A percentile compares a stretch with the other conserved stretches of the same genome.
Evolutionary conservation across 2,113 vertebrate species (phyloP).

Genomic region (Indicator indicator): DNA sequence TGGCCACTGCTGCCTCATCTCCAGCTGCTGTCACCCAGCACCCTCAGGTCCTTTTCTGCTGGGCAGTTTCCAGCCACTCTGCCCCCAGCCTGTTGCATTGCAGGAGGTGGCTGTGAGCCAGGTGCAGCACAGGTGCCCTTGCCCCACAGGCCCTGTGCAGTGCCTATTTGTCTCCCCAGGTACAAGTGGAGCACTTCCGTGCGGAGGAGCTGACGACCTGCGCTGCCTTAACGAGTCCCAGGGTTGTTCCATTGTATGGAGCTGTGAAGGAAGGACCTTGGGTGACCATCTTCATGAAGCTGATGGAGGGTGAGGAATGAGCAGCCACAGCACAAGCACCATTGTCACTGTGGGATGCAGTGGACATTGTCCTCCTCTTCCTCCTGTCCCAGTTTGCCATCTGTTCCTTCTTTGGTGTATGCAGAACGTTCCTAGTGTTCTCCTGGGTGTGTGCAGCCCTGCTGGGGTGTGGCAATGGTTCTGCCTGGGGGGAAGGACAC

Average conservation of each 20-base stretch:
- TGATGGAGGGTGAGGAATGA: slow-evolving; percentile 84
- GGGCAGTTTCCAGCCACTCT: neutral
- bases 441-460: neutral
- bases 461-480: neutral
- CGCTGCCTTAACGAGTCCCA: slow-evolving; percentile 84
- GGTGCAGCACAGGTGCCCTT: neutral
- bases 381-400: neutral
- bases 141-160: rapidly evolving
- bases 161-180: slow-evolving; percentile 67
- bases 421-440: neutral
- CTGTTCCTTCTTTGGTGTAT: neutral
- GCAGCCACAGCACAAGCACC: neutral
- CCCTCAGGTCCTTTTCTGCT: neutral
- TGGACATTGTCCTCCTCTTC: neutral
- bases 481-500: neutral
- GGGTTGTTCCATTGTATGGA: slow-evolving; percentile 90
- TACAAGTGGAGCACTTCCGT: slow-evolving; percentile 85
- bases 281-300: slow-evolving; percentile 92
- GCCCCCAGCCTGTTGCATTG: neutral
- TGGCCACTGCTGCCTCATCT: too few species aligned
- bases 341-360: neutral
- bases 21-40: too few species aligned
- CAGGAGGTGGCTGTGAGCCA: neutral
- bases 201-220: slow-evolving; percentile 92
- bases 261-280: slow-evolving; percentile 90